Evolutionary conservation across 2,888 invertebrate species (phyloP).

Genomic region (Nudaria mundana): DNA sequence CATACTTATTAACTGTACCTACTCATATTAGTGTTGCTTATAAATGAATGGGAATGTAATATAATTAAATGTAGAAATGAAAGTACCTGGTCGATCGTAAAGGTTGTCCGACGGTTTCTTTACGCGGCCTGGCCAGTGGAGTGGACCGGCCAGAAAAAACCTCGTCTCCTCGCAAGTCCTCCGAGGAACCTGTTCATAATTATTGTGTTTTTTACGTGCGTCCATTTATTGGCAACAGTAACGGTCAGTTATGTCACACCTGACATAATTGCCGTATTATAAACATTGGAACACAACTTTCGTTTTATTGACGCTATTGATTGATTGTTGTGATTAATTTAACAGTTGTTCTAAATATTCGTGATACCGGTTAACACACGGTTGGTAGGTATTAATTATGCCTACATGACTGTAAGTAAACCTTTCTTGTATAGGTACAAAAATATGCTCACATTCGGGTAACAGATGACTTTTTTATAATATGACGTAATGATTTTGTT

Average conservation of each 20-base stretch:
- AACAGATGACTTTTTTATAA: no score
- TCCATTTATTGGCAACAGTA: no score
- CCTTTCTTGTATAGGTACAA: no score
- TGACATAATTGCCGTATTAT: neutral
- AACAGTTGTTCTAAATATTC: no score
- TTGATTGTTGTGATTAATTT: constrained; percentile 30
- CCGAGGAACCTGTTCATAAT: constrained; percentile 71
- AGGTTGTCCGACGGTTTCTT: constrained; percentile 82
- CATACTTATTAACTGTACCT: no score
- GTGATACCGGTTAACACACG: no score
- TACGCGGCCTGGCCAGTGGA: constrained; percentile 85
- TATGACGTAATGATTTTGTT: neutral
- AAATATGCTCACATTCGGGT: no score
- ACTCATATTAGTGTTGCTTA: neutral
- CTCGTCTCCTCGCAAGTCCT: constrained; percentile 68
- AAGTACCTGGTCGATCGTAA: constrained; percentile 83
- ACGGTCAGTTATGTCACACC: constrained; percentile 7
- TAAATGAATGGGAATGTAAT: neutral
- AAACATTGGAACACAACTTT: no score
- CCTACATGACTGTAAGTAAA: no score
- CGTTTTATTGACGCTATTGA: constrained; percentile 5
- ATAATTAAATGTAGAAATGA: constrained; percentile 12
- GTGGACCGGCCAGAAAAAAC: constrained; percentile 84
- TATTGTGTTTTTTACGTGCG: no score
- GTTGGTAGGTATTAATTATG: no score